These are phyloP conservation scores for Hoplodrina ambigua DNA, from an alignment of 2,888 invertebrate genomes.

Conservation along the genomic window DNA sequence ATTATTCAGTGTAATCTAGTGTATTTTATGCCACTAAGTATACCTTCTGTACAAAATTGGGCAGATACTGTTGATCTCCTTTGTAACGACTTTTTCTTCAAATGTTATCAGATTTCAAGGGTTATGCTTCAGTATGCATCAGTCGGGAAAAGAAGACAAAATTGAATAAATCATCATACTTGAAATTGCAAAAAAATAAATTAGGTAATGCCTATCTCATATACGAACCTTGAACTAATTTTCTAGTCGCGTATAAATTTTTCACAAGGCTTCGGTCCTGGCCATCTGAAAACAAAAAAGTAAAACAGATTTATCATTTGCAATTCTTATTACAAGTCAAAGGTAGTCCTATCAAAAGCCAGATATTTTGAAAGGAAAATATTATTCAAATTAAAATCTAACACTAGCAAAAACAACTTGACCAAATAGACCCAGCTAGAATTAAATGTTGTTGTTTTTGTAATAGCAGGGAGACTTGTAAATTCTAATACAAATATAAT, in stretches of 20 bases:
- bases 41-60: too few species aligned
- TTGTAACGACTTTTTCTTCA: slow-evolving; percentile 48
- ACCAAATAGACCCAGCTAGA: background rate
- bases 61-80: too few species aligned
- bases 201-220: background rate
- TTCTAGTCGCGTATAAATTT: slow-evolving; percentile 25
- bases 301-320: slow-evolving; percentile 6
- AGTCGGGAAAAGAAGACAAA: slow-evolving; percentile 85
- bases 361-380: background rate
- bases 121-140: slow-evolving; percentile 77
- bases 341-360: background rate
- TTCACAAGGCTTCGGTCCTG: slow-evolving; percentile 45
- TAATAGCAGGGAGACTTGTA: too few species aligned
- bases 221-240: slow-evolving; percentile 51
- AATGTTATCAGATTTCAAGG: slow-evolving; percentile 60
- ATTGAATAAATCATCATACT: slow-evolving; percentile 74
- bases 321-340: background rate
- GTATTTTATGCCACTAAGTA: too few species aligned
- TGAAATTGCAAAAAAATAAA: background rate
- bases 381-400: background rate
- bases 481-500: too few species aligned
- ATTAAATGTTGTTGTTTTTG: too few species aligned
- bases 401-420: too few species aligned
- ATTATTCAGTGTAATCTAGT: too few species aligned
- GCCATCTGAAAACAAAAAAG: slow-evolving; percentile 44